Conservation (phyloP, 2,113 vertebrate genomes). For the Pluvianellus socialis region DNA sequence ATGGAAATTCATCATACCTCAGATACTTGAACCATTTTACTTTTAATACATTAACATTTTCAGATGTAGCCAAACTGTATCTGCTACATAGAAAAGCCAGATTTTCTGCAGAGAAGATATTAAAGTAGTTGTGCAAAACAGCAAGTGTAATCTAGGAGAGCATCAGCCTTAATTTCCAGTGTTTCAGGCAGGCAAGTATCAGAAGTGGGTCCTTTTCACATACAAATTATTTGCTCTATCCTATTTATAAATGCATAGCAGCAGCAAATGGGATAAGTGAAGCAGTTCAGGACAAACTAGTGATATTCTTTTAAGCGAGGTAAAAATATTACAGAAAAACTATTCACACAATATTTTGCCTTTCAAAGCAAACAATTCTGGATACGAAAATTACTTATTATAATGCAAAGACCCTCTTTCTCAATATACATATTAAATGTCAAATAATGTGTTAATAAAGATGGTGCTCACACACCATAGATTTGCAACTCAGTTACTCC, state of each 20-base stretch:
- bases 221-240: background rate
- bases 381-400: background rate
- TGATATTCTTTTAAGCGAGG: background rate
- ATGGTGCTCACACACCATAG: background rate
- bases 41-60: background rate
- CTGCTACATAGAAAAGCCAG: background rate
- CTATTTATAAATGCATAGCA: background rate
- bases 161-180: background rate
- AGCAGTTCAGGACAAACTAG: background rate
- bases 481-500: background rate
- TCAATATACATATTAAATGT: background rate
- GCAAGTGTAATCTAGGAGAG: background rate
- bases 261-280: background rate
- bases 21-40: background rate
- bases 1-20: background rate
- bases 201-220: background rate
- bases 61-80: background rate
- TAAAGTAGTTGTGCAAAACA: background rate
- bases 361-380: background rate
- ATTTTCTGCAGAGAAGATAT: background rate
- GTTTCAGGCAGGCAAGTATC: background rate
- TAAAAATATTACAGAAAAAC: background rate
- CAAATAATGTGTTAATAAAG: background rate
- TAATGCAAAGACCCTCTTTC: background rate
- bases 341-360: background rate